Base-by-base conservation (phyloP, 2,797 vertebrate species). In the Pangasius larnaudii region DNA sequence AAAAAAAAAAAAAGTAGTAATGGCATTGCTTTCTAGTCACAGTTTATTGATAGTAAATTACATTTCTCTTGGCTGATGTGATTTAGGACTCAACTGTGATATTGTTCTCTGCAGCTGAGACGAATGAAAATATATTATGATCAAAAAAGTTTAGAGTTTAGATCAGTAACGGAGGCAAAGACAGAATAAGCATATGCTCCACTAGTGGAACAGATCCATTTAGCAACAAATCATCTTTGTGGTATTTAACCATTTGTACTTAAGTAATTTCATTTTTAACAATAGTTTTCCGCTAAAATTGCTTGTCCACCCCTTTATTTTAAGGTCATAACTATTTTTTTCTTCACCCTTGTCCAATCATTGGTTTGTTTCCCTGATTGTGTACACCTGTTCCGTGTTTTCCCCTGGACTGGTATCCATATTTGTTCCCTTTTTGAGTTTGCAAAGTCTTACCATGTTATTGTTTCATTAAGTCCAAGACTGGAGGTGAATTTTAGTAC, bases 91-190 rank as follows among this genome's bases (percentile, higher is more conserved):
- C 79, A 39, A 75, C 69, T 87, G 79, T 63, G 86, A 82, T 87
- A 74, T 87, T 87, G 86, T 72, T 87, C 36, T 87, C 75, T 22
- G 53, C 67, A 61, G 86, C 79, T 87, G 78, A 87, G 86, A 67
- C 11, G 67, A 82, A 53, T 3, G 36, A 39, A 74, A 87, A 51
- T 27, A 10, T 77, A 77, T 18, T 53, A 11, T 13, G 46, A 51
- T 51, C 74, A 30, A 30, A 77, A 51, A 75, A 51, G 72, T 75
- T 75, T 49, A 5, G 49, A 30, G 27, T 77, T 77, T 77, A 8
- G 46, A 51, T 53, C 27, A 9, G 75, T 53, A 53, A 78, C 14
- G 0, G 72, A 27, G 39, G 24, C 39, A 19, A 78, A 78, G 16
- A 78, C 49, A 27, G 42, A n/a, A 75, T 27, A 49, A 75, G 24